These are phyloP conservation scores for Brachionus sp. DNA, from an alignment of 1,140 invertebrate genomes.

Conservation along the genomic window DNA sequence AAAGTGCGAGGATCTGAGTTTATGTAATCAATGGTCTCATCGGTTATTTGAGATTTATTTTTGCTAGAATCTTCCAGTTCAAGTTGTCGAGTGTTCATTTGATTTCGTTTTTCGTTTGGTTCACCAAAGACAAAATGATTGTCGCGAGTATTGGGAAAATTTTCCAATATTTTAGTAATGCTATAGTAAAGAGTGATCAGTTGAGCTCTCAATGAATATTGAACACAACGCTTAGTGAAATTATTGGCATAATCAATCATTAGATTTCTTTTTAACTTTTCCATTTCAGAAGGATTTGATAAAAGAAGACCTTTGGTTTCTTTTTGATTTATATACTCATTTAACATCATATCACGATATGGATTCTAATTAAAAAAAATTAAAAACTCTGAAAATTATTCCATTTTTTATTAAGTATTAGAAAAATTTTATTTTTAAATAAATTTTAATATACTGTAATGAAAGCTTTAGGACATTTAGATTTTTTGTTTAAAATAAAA, in stretches of 20 bases:
- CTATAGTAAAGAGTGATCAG: slow-evolving; percentile 57
- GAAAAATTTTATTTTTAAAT: neutral
- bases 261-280: slow-evolving; percentile 55
- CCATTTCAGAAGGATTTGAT: slow-evolving; percentile 53
- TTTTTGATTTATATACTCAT: slow-evolving; percentile 56
- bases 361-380: slow-evolving; percentile 50
- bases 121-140: slow-evolving; percentile 50
- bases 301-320: slow-evolving; percentile 52
- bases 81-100: slow-evolving; percentile 48
- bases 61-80: slow-evolving; percentile 54
- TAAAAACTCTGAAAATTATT: slow-evolving; percentile 41
- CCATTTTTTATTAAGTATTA: too few relatives aligned
- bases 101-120: slow-evolving; percentile 54
- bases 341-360: slow-evolving; percentile 56
- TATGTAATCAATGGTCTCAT: neutral
- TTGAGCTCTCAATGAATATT: slow-evolving; percentile 56
- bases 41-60: slow-evolving; percentile 3
- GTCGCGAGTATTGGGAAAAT: slow-evolving; percentile 55
- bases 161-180: slow-evolving; percentile 53
- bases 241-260: slow-evolving; percentile 52
- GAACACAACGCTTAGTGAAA: slow-evolving; percentile 52
- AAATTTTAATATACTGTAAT: neutral
- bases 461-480: too few relatives aligned
- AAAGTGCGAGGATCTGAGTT: slow-evolving; percentile 48
- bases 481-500: too few relatives aligned